Base-by-base conservation (phyloP, 2,888 invertebrate species). In the Nemoura dubitans region DNA sequence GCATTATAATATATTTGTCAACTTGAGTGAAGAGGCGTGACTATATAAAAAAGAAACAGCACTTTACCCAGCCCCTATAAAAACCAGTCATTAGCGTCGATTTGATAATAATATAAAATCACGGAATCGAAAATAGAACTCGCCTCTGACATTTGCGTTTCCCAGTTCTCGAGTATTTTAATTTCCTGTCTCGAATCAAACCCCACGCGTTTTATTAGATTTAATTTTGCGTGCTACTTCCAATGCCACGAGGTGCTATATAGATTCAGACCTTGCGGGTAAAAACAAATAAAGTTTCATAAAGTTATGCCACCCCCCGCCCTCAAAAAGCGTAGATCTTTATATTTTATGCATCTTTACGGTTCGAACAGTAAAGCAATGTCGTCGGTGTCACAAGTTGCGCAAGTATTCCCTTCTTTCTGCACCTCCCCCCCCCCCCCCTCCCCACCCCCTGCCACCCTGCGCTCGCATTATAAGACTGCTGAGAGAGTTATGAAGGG, bases 341-440 rank as follows among this genome's bases (percentile, higher is more conserved):
- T 59, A 59, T 59, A 59, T 59, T 59, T 59, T 59, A 59, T 59
- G 59, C 59, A 59, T 59, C 59, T 59, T 59, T 59, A 59, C 59
- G 59, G 14, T 59, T 59, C 59, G 59, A 59, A 59, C 14, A 59
- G 59, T 10, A 59, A 59, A 59, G 59, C 59, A 59, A 59, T 59
- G 59, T 59, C 59, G 59, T 10, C 59, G 59, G 59, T 59, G 59
- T 59, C 59, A 14, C 59, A 21, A 59, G 16, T 59, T 59, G 10
- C 59, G 59, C 59, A 21, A 59, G 59, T 16, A 59, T 3, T 21
- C n/a, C n/a, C n/a, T n/a, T n/a, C n/a, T n/a, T n/a, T n/a, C n/a
- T n/a, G n/a, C n/a, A n/a, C n/a, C 59, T 59, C 59, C 16, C 59
- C 59, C 16, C 21, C 2, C 59, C 21, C 21, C 14, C 59, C 59